A percentile compares a stretch with the other conserved stretches of the same genome.
phyloP scores from a whole-genome alignment of 2,113 vertebrate genomes.

The Macrotus californicus region DNA sequence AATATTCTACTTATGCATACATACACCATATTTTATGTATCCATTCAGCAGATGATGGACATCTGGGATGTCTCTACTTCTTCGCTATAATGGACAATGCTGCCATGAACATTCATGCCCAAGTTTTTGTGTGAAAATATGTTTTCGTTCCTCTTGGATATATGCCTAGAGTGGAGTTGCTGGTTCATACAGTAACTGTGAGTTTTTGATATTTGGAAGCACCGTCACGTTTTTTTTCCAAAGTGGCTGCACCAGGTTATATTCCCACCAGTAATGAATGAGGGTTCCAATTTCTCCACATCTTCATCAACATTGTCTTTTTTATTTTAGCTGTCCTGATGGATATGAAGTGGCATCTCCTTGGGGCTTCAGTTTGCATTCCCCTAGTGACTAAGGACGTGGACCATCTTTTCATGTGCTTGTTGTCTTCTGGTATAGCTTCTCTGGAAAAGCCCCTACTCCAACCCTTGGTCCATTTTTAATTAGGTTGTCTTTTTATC shows the following conservation, averaged over 20 bases:
- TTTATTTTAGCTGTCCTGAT: background rate
- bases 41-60: background rate
- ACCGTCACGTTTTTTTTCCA: background rate
- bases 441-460: background rate
- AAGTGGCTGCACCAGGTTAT: background rate
- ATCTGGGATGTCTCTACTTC: background rate
- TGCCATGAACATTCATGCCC: background rate
- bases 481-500: background rate
- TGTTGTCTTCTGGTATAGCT: background rate
- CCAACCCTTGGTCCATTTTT: background rate
- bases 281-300: background rate
- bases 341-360: background rate
- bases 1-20: background rate
- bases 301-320: background rate
- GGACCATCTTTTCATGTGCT: background rate
- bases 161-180: background rate
- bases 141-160: background rate
- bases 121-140: background rate
- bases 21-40: background rate
- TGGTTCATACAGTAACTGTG: background rate
- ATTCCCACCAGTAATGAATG: background rate
- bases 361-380: background rate
- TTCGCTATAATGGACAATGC: background rate
- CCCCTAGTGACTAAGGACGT: background rate
- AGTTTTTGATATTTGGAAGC: background rate